Percentiles rank a stretch among this genome's conserved stretches.
Conservation (phyloP, 2,888 invertebrate species). For the Parnassius orleans region DNA sequence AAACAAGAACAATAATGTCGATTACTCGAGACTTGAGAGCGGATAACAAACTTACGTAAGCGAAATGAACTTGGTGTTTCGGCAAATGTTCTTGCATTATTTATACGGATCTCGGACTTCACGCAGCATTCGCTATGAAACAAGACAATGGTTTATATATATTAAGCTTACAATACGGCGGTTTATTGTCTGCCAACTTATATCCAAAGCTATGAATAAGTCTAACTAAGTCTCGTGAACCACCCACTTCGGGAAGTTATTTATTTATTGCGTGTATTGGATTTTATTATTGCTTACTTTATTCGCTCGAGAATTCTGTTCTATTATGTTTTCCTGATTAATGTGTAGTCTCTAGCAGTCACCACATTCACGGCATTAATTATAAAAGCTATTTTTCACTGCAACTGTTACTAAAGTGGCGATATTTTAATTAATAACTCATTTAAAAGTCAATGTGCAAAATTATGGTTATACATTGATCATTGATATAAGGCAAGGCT, state of each 20-base stretch:
- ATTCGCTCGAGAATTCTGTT: constrained; percentile 18
- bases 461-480: too few relatives aligned
- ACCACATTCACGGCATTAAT: constrained; percentile 21
- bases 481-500: too few relatives aligned
- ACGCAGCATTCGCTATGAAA: constrained; percentile 31
- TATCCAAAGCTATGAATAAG: constrained; percentile 21
- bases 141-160: constrained; percentile 38
- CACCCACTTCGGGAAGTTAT: constrained; percentile 27
- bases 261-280: constrained; percentile 28
- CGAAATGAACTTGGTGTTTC: constrained; percentile 31
- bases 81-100: constrained; percentile 44
- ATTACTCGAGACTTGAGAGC: constrained; percentile 13
- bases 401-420: constrained; percentile 24
- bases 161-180: constrained; percentile 34
- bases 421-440: constrained; percentile 11
- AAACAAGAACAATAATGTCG: constrained; percentile 25
- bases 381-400: constrained; percentile 27
- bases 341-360: constrained; percentile 18
- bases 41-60: constrained; percentile 37
- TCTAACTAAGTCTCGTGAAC: constrained; percentile 3
- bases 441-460: constrained; percentile 16
- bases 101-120: constrained; percentile 44
- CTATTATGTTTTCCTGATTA: constrained; percentile 24
- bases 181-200: constrained; percentile 44
- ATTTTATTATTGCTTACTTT: constrained; percentile 21